Evolutionary conservation across 1,140 invertebrate species (phyloP).

Genomic region (Himalopsyche phryganea): DNA sequence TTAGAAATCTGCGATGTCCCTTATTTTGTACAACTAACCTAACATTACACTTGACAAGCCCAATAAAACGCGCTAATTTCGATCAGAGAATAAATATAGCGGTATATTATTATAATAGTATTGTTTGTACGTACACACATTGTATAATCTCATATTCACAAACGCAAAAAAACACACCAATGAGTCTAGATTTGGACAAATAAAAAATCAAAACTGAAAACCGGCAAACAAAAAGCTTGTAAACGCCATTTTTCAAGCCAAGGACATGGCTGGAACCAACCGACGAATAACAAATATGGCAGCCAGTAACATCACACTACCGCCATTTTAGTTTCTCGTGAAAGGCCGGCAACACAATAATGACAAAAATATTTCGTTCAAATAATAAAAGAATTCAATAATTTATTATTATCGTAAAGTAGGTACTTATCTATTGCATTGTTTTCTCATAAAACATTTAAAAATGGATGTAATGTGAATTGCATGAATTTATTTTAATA

Average conservation of each 20-base stretch:
- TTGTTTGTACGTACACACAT: constrained; percentile 53
- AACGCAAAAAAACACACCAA: constrained; percentile 27
- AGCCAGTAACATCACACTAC: constrained; percentile 18
- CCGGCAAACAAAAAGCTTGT: constrained; percentile 57
- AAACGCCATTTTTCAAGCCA: constrained; percentile 58
- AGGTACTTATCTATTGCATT: too few species aligned
- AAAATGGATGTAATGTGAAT: too few species aligned
- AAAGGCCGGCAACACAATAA: too few species aligned
- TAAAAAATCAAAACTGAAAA: constrained; percentile 48
- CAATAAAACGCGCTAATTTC: constrained; percentile 21
- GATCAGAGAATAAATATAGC: constrained; percentile 3
- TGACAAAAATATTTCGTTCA: too few species aligned
- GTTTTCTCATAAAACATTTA: too few species aligned
- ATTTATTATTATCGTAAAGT: too few species aligned
- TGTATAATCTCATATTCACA: constrained; percentile 54
- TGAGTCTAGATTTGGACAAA: constrained; percentile 22
- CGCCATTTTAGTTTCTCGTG: constrained; percentile 1
- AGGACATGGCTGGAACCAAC: constrained; percentile 46
- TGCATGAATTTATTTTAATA: too few species aligned
- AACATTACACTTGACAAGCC: constrained; percentile 30
- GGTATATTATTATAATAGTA: constrained; percentile 38
- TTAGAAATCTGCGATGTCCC: constrained; percentile 18
- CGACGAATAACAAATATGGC: constrained; percentile 27
- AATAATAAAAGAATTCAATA: too few species aligned
- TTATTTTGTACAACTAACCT: constrained; percentile 28